phyloP scores from a whole-genome alignment of 1,140 invertebrate genomes.

The Camponotus pennsylvanicus region DNA sequence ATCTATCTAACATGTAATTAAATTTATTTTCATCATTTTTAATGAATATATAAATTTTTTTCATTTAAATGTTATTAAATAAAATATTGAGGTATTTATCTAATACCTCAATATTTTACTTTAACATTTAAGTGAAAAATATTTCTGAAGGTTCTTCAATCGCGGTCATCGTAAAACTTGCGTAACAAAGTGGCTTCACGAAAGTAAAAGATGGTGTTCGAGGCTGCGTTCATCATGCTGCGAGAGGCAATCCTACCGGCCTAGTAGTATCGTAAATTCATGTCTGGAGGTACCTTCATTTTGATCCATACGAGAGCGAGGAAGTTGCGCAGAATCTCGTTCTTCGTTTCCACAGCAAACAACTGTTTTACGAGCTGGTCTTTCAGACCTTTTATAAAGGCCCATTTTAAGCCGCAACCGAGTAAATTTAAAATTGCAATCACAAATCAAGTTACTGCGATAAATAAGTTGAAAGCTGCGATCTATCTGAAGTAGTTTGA shows the following conservation, averaged over 20 bases:
- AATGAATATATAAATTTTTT: not conserved
- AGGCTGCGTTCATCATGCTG: constrained; percentile 13
- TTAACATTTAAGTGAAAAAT: not conserved
- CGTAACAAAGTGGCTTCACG: not conserved
- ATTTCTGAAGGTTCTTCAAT: constrained; percentile 5
- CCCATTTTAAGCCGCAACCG: not conserved
- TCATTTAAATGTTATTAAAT: no score
- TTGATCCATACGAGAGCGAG: constrained; percentile 8
- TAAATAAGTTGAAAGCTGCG: not conserved
- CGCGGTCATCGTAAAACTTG: constrained; percentile 8
- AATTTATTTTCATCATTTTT: not conserved
- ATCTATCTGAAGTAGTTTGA: not conserved
- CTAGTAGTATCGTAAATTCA: constrained; percentile 53
- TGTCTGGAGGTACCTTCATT: constrained; percentile 7
- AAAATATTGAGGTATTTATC: no score
- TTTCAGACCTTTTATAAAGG: constrained; percentile 16
- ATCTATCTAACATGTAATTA: no score
- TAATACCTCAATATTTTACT: not conserved
- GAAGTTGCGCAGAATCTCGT: constrained; percentile 1
- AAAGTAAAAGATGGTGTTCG: constrained; percentile 25
- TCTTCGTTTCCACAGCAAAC: constrained; percentile 14
- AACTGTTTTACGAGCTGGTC: constrained; percentile 23
- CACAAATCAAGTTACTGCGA: not conserved
- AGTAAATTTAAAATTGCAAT: constrained; percentile 30
- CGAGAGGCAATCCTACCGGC: not conserved